phyloP scores from a whole-genome alignment of 2,113 vertebrate genomes.

The Ceyx melanurus region DNA sequence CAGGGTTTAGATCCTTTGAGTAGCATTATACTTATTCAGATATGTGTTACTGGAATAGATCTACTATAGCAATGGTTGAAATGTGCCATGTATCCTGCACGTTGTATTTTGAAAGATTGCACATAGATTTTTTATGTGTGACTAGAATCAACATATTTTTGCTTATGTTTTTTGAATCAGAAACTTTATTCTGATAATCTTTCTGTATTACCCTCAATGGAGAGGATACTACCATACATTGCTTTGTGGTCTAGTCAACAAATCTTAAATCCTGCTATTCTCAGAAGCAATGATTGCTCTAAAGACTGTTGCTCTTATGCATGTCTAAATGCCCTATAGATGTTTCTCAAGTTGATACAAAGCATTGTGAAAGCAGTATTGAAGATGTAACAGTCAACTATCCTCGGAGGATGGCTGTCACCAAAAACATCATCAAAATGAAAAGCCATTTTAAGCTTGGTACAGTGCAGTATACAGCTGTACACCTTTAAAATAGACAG shows the following conservation, averaged over 20 bases:
- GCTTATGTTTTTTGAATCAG: not conserved
- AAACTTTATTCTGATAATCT: not conserved
- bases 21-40: not conserved
- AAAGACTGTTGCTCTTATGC: not conserved
- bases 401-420: not conserved
- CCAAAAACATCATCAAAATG: not conserved
- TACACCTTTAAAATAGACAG: not conserved
- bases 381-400: not conserved
- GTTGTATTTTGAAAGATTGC: not conserved
- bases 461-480: fast-evolving
- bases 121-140: not conserved
- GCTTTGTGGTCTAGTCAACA: not conserved
- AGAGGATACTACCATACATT: not conserved
- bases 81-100: not conserved
- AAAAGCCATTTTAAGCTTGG: not conserved
- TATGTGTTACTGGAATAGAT: not conserved
- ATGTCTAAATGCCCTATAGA: not conserved
- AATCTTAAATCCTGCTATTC: not conserved
- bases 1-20: not conserved
- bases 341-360: not conserved
- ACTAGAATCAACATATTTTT: fast-evolving
- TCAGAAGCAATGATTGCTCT: not conserved
- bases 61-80: not conserved
- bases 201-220: not conserved
- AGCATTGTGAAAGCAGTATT: not conserved